These are phyloP conservation scores for Phodopus roborovskii DNA, from an alignment of 2,113 vertebrate species.

Conservation along the genomic window DNA sequence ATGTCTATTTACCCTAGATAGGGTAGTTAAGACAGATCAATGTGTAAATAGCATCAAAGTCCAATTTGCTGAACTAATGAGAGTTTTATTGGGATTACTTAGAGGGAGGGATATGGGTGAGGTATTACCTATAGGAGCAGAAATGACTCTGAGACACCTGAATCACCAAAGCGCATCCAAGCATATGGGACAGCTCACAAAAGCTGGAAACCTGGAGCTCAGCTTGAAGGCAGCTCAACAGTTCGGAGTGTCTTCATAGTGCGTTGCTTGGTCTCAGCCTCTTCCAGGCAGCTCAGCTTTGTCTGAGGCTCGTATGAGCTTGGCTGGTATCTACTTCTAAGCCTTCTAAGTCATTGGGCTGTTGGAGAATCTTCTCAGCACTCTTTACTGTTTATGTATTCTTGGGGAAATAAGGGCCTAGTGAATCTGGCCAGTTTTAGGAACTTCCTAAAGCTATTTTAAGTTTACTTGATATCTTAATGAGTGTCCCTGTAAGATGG, in stretches of 20 bases:
- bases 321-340: not conserved
- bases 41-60: not conserved
- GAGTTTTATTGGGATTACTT: not conserved
- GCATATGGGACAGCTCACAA: not conserved
- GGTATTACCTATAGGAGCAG: not conserved
- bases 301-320: not conserved
- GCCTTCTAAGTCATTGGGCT: not conserved
- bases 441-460: not conserved
- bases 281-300: not conserved
- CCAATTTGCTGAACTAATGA: not conserved
- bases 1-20: not conserved
- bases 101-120: not conserved
- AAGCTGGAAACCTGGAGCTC: not conserved
- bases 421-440: not conserved
- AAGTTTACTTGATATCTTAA: not conserved
- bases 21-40: not conserved
- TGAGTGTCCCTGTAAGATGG: not conserved
- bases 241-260: too few relatives aligned
- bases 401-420: not conserved
- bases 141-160: not conserved
- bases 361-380: not conserved
- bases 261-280: not conserved
- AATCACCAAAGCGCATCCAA: not conserved
- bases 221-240: not conserved
- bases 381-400: not conserved